Base-by-base conservation (phyloP, 2,888 invertebrate genomes). In the Dermolepida albohirtum region DNA sequence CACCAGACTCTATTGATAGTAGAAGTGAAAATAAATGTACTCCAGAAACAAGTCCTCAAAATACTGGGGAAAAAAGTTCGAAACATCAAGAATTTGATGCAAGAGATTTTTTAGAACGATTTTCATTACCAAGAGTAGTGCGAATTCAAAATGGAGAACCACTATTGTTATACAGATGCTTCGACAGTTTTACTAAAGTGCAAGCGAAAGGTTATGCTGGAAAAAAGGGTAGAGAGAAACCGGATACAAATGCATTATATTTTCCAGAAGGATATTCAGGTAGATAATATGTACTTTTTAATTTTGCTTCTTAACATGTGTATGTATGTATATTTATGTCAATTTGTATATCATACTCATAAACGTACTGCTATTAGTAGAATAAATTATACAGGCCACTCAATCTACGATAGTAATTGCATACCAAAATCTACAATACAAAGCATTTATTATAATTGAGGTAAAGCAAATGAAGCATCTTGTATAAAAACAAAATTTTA, bases 241-340 rank as follows among this genome's bases (percentile, higher is more conserved):
- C 85, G 72, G 87, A 87, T 12, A 87, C 87, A 14, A 87, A 87
- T 72, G 85, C 88, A 66, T 81, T 89, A 71, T 88, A 87, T 76
- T 89, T 89, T 78, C 89, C 89, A 72, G 89, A 89, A 79, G 88
- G 88, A 73, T 89, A 89, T 82, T 87, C 88, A 81, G 89, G 89
- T 89, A 74, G 86, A 87, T 85, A 27, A 64, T 27, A 12, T 34
- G 6, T 34, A 5, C 1, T 34, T 34, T 34, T 34, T 10, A 10
- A 34, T 2, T 22, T 22, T 1, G 4, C 4, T 22, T 22, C 22
- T 22, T 22, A 22, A 22, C 4, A 22, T 22, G n/a, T n/a, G n/a
- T n/a, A n/a, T n/a, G n/a, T n/a, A n/a, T n/a, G n/a, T n/a, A n/a
- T n/a, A n/a, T n/a, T n/a, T n/a, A n/a, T n/a, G n/a, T n/a, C n/a